phyloP scores from a whole-genome alignment of 2,888 invertebrate species.

The Catocala fraxini region DNA sequence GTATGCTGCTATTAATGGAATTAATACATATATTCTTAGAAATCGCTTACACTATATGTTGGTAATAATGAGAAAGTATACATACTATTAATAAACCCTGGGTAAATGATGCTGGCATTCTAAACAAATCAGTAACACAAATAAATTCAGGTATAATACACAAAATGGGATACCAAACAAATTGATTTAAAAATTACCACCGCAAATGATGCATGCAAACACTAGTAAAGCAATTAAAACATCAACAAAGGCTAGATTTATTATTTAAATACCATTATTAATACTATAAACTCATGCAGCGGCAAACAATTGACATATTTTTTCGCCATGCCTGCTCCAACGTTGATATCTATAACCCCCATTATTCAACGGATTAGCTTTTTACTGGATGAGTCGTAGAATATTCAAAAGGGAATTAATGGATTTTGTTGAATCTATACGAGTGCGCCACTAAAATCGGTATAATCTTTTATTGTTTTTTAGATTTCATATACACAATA shows the following conservation, averaged over 20 bases:
- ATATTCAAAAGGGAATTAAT: conserved; percentile 85
- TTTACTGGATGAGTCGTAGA: conserved; percentile 81
- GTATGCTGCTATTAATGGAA: no score
- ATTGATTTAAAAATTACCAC: background rate
- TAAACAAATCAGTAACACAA: no score
- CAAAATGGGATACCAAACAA: background rate
- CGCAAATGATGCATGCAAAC: conserved; percentile 20
- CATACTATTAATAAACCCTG: no score
- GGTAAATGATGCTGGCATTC: no score
- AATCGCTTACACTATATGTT: no score
- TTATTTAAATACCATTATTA: conserved; percentile 68
- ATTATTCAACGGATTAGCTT: conserved; percentile 86
- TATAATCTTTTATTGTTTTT: conserved; percentile 41
- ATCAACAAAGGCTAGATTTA: conserved; percentile 66
- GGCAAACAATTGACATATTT: conserved; percentile 80
- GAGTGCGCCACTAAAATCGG: conserved; percentile 60
- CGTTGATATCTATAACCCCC: conserved; percentile 82
- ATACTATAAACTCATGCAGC: conserved; percentile 63
- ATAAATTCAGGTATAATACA: no score
- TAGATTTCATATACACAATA: conserved; percentile 19
- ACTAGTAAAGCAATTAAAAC: conserved; percentile 62
- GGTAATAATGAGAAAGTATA: no score
- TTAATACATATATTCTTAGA: no score
- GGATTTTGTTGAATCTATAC: conserved; percentile 73
- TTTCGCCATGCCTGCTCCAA: conserved; percentile 75